phyloP scores from a whole-genome alignment of 1,140 invertebrate genomes.

The Tetramorium simillimum region DNA sequence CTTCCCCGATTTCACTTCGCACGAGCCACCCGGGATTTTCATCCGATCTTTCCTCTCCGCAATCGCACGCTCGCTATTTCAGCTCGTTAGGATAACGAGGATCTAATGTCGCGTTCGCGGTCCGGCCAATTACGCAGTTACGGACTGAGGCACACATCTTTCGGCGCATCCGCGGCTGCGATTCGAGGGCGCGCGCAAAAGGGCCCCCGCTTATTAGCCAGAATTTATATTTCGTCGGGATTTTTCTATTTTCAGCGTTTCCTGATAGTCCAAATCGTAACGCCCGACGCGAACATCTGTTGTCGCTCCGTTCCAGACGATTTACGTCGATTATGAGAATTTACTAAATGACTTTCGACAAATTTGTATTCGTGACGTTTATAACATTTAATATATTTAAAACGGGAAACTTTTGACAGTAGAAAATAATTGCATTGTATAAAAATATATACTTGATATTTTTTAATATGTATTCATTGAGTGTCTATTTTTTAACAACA shows the following conservation, averaged over 20 bases:
- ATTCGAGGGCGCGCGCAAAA: slow-evolving; percentile 44
- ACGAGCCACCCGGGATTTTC: slow-evolving; percentile 59
- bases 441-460: neutral
- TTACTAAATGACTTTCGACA: neutral
- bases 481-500: neutral
- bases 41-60: slow-evolving; percentile 57
- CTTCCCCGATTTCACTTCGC: neutral
- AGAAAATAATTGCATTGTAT: neutral
- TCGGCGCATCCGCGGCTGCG: slow-evolving; percentile 70
- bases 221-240: slow-evolving; percentile 35
- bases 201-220: slow-evolving; percentile 26
- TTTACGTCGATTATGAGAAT: slow-evolving; percentile 24
- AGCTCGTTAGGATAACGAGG: slow-evolving; percentile 85
- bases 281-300: slow-evolving; percentile 3
- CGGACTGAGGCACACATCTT: slow-evolving; percentile 68
- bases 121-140: slow-evolving; percentile 81
- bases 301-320: slow-evolving; percentile 11
- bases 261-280: neutral
- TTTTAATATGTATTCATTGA: neutral
- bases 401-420: neutral
- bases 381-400: neutral
- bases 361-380: neutral
- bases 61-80: slow-evolving; percentile 76
- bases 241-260: slow-evolving; percentile 38
- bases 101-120: slow-evolving; percentile 84